phyloP scores from a whole-genome alignment of 2,797 vertebrate species.

The Enteromius anoplus region DNA sequence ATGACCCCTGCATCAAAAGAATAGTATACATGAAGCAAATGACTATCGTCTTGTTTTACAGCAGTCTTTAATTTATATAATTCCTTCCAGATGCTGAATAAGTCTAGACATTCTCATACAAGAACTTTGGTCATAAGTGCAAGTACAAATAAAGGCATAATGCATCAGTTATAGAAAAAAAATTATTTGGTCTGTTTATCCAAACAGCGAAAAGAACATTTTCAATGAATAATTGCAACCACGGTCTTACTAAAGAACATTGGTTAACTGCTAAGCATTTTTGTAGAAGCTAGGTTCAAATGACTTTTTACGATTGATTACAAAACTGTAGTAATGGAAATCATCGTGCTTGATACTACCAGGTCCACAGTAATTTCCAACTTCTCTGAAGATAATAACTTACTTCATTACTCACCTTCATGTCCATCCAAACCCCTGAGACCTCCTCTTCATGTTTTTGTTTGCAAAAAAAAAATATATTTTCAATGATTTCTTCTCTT shows the following conservation, averaged over 20 bases:
- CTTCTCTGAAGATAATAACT: neutral
- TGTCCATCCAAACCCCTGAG: neutral
- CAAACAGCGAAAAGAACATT: neutral
- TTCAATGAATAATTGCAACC: neutral
- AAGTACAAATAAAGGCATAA: neutral
- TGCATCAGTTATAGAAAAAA: neutral
- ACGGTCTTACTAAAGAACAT: neutral
- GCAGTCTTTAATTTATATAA: constrained; percentile 12
- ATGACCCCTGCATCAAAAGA: too few relatives aligned
- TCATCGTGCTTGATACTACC: neutral
- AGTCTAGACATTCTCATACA: constrained; percentile 11
- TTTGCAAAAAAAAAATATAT: neutral
- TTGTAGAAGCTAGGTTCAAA: neutral
- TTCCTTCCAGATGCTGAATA: constrained; percentile 24
- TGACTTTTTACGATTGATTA: neutral
- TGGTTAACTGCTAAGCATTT: neutral
- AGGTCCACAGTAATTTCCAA: neutral
- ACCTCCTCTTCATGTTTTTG: neutral
- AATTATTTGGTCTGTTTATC: neutral
- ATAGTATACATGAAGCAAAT: neutral
- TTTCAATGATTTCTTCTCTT: neutral
- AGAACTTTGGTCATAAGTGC: constrained; percentile 19
- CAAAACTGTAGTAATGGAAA: neutral
- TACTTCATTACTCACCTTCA: neutral
- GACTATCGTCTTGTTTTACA: neutral